Conservation (phyloP, 2,888 invertebrate species). For the Xylota segnis region DNA sequence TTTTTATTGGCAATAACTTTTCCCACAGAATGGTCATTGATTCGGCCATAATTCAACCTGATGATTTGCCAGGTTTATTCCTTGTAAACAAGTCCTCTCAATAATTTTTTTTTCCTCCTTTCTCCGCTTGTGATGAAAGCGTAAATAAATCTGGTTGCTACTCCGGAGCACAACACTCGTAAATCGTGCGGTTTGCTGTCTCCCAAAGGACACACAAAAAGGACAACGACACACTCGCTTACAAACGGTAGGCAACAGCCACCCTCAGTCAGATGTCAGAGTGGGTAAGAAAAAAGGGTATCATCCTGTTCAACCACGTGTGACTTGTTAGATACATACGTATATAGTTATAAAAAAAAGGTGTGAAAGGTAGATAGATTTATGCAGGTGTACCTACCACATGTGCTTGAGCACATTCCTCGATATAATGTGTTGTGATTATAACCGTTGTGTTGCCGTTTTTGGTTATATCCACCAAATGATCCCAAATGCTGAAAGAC, state of each 20-base stretch:
- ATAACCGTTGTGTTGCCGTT: conserved; percentile 92
- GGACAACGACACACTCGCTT: conserved; percentile 46
- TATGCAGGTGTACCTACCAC: conserved; percentile 86
- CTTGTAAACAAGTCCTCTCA: conserved; percentile 68
- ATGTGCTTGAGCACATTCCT: conserved; percentile 93
- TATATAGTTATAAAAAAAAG: conserved; percentile 40
- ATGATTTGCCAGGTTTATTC: conserved; percentile 74
- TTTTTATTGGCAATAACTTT: conserved; percentile 74
- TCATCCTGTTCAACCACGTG: conserved; percentile 48
- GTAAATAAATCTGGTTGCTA: conserved; percentile 81
- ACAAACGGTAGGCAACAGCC: conserved; percentile 8
- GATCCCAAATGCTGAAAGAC: conserved; percentile 91
- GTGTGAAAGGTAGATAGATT: conserved; percentile 48
- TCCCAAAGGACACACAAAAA: conserved; percentile 68
- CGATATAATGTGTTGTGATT: conserved; percentile 95
- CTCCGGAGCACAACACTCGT: conserved; percentile 78
- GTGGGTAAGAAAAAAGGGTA: conserved; percentile 25
- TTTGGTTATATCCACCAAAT: conserved; percentile 91
- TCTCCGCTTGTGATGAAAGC: conserved; percentile 69
- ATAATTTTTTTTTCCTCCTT: conserved; percentile 44
- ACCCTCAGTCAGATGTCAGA: conserved; percentile 31
- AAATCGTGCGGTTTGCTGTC: conserved; percentile 80
- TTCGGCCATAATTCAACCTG: conserved; percentile 73
- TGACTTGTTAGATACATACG: conserved; percentile 45
- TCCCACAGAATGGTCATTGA: conserved; percentile 69